Evolutionary conservation across 2,113 vertebrate genomes (phyloP).

Genomic region (Ictalurus furcatus): DNA sequence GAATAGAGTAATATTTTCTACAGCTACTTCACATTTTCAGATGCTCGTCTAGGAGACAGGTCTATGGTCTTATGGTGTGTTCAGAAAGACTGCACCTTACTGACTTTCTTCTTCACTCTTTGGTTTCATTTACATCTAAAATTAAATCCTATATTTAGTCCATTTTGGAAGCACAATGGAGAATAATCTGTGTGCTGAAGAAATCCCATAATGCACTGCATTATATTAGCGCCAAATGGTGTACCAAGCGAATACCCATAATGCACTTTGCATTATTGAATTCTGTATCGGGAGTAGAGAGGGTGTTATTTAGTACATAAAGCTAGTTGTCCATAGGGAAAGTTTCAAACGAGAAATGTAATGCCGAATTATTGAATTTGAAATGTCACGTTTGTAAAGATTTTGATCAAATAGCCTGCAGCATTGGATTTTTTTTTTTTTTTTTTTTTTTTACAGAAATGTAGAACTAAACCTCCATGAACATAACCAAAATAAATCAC

Average conservation of each 20-base stretch:
- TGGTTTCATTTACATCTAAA: not conserved
- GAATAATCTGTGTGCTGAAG: not conserved
- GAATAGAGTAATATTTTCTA: conserved; percentile 48
- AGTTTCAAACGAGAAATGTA: not conserved
- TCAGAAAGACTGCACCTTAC: not conserved
- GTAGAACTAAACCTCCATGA: not conserved
- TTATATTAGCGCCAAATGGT: not conserved
- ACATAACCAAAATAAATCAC: not conserved
- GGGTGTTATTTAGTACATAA: not conserved
- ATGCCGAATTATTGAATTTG: not conserved
- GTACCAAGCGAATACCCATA: conserved; percentile 1
- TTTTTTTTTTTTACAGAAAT: not conserved
- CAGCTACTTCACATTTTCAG: not conserved
- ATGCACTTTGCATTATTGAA: conserved; percentile 3
- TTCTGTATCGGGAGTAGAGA: not conserved
- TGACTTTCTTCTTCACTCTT: not conserved
- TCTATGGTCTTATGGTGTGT: not conserved
- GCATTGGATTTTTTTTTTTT: too few relatives aligned
- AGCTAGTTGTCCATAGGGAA: not conserved
- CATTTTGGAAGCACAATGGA: not conserved
- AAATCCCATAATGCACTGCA: not conserved
- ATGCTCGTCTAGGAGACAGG: too few relatives aligned
- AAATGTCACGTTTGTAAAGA: not conserved
- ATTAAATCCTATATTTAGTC: not conserved
- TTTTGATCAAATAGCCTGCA: not conserved